These are phyloP conservation scores for Erithacus rubecula DNA, from an alignment of 2,797 vertebrate genomes.

Conservation along the genomic window DNA sequence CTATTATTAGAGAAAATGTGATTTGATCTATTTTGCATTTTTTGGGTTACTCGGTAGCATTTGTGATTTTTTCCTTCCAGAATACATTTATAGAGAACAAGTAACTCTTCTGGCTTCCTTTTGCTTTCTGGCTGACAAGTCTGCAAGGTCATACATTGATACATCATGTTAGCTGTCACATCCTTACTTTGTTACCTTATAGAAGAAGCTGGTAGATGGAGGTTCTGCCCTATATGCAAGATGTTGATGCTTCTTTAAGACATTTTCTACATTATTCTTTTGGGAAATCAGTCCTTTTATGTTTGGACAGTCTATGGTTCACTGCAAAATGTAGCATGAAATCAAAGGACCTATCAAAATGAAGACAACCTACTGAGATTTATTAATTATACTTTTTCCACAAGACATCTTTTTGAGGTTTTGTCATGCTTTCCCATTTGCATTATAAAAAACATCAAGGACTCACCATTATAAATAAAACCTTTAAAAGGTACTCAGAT, in stretches of 20 bases:
- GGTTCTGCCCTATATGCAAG: not conserved
- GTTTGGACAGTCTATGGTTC: not conserved
- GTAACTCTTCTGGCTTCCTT: not conserved
- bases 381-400: constrained; percentile 26
- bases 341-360: constrained; percentile 50
- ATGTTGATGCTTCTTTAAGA: not conserved
- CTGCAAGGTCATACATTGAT: not conserved
- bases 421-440: constrained; percentile 40
- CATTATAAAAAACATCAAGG: constrained; percentile 42
- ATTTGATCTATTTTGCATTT: not conserved
- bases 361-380: not conserved
- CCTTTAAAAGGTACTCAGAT: constrained; percentile 33
- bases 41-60: not conserved
- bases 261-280: not conserved
- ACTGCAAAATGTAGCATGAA: not conserved
- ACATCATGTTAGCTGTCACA: not conserved
- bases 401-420: constrained; percentile 21
- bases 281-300: not conserved
- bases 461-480: not conserved
- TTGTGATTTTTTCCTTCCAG: not conserved
- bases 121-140: not conserved
- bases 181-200: not conserved
- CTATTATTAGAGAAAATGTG: not conserved
- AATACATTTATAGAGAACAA: not conserved
- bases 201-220: not conserved